Conservation (phyloP, 1,140 invertebrate species). For the Ganaspis sp. region DNA sequence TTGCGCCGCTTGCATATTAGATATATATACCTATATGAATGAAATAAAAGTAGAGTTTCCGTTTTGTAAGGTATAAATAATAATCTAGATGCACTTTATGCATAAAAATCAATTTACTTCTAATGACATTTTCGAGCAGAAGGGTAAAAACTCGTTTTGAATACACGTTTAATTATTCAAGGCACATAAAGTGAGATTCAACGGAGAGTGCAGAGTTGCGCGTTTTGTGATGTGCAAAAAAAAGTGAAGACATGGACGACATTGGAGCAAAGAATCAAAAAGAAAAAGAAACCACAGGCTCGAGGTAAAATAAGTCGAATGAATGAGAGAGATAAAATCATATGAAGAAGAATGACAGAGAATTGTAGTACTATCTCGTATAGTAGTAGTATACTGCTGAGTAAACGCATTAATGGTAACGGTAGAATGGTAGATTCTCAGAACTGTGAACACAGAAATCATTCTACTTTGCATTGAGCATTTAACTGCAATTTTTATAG, state of each 20-base stretch:
- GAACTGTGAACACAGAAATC: neutral
- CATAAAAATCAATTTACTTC: neutral
- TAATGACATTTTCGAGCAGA: neutral
- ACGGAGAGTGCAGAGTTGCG: neutral
- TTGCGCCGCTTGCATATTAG: too few species aligned
- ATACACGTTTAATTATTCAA: constrained; percentile 9
- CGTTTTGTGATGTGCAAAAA: neutral
- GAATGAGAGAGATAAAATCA: constrained; percentile 5
- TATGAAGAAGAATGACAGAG: constrained; percentile 17
- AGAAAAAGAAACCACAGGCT: neutral
- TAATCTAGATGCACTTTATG: neutral
- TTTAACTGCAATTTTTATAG: too few species aligned
- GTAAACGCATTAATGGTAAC: constrained; percentile 17
- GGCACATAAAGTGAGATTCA: constrained; percentile 3
- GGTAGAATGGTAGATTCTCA: constrained; percentile 21
- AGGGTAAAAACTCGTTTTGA: constrained; percentile 7
- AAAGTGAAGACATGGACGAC: neutral
- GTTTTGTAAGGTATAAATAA: neutral
- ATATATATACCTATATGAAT: too few species aligned
- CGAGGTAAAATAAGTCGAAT: constrained; percentile 12
- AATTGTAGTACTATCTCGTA: constrained; percentile 1
- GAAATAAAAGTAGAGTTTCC: neutral
- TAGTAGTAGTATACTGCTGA: neutral
- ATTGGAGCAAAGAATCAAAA: neutral
- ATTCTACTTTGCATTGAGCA: neutral